phyloP scores from a whole-genome alignment of 2,113 vertebrate species.

The Xiphorhynchus elegans region DNA sequence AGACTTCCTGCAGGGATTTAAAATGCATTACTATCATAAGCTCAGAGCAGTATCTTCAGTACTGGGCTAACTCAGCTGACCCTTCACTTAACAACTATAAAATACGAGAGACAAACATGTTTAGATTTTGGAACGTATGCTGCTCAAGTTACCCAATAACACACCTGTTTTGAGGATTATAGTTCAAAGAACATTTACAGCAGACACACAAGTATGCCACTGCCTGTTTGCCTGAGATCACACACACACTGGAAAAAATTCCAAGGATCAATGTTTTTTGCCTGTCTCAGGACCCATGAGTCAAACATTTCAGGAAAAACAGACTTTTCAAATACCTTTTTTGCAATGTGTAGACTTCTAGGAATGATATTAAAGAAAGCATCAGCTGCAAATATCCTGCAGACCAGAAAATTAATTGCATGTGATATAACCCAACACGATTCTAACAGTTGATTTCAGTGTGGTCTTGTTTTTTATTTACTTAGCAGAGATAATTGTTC shows the following conservation, averaged over 20 bases:
- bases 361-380: background rate
- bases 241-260: background rate
- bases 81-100: background rate
- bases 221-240: slow-evolving; percentile 26
- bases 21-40: background rate
- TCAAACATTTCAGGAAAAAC: background rate
- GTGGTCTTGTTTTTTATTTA: background rate
- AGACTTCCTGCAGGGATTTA: background rate
- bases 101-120: slow-evolving; percentile 25
- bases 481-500: background rate
- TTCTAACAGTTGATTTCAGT: background rate
- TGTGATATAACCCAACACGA: background rate
- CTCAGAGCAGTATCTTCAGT: background rate
- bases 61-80: background rate
- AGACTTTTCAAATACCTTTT: background rate
- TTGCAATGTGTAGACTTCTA: background rate
- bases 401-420: background rate
- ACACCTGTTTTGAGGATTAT: slow-evolving; percentile 45
- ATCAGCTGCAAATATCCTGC: background rate
- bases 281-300: background rate
- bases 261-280: background rate
- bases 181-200: slow-evolving; percentile 62
- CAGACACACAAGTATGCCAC: background rate
- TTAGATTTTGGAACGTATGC: slow-evolving; percentile 34
- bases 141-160: slow-evolving; percentile 40